Evolutionary conservation across 2,113 vertebrate species (phyloP).

Genomic region (Stomatorhinus ivindoensis): DNA sequence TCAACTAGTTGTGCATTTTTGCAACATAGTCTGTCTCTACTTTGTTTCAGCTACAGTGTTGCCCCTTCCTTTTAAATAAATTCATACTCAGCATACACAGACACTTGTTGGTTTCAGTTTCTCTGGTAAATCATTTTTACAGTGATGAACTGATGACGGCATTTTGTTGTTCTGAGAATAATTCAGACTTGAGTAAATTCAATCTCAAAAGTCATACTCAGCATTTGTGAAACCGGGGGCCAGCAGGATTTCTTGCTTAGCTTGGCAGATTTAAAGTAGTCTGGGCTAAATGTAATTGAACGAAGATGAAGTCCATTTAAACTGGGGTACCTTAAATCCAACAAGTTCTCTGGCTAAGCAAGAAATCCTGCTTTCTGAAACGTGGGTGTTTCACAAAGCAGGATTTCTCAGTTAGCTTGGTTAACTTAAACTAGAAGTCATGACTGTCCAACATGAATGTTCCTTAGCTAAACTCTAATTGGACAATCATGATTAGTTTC

Average conservation of each 20-base stretch:
- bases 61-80: neutral
- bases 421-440: neutral
- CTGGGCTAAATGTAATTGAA: neutral
- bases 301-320: neutral
- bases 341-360: neutral
- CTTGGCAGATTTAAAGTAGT: neutral
- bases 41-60: neutral
- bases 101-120: neutral
- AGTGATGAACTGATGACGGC: neutral
- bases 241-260: neutral
- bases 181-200: neutral
- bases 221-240: neutral
- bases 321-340: neutral
- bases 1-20: neutral
- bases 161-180: neutral
- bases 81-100: neutral
- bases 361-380: neutral
- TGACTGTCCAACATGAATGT: neutral
- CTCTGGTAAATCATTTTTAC: neutral
- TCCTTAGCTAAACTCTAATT: neutral
- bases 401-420: neutral
- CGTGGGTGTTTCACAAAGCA: neutral
- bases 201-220: neutral
- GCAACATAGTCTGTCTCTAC: neutral
- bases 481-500: neutral